A percentile compares a stretch with the other conserved stretches of the same genome.
phyloP scores from a whole-genome alignment of 1,140 invertebrate genomes.

The Eubasilissa regina region DNA sequence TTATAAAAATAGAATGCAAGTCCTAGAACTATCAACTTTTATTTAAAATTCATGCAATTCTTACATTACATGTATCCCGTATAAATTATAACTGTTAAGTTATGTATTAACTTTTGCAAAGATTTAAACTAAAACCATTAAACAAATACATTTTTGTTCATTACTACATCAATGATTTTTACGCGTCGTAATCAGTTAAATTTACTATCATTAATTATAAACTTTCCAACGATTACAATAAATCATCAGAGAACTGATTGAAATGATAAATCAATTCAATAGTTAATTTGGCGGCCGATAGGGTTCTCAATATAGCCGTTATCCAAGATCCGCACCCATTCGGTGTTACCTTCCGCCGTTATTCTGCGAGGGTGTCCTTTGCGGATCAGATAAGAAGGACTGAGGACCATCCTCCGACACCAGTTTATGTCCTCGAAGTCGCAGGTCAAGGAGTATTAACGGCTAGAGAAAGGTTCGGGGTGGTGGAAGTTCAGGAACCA shows the following conservation, averaged over 20 bases:
- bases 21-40: too few species aligned
- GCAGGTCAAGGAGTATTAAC: conserved; percentile 59
- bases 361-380: conserved; percentile 41
- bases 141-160: too few species aligned
- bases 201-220: conserved; percentile 12
- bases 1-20: too few species aligned
- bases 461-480: conserved; percentile 43
- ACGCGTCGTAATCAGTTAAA: too few species aligned
- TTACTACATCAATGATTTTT: too few species aligned
- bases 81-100: too few species aligned
- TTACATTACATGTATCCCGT: too few species aligned
- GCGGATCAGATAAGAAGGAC: conserved; percentile 49
- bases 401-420: conserved; percentile 49
- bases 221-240: conserved; percentile 22
- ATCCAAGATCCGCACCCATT: conserved; percentile 50
- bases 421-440: conserved; percentile 57
- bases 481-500: conserved; percentile 31
- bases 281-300: conserved; percentile 45
- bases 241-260: conserved; percentile 21
- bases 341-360: conserved; percentile 51
- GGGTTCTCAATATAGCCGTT: conserved; percentile 50
- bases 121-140: too few species aligned
- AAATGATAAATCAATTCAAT: conserved; percentile 45
- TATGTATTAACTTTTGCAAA: too few species aligned
- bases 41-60: too few species aligned